Evolutionary conservation across 2,888 invertebrate species (phyloP).

Genomic region (Stramonita haemastoma): DNA sequence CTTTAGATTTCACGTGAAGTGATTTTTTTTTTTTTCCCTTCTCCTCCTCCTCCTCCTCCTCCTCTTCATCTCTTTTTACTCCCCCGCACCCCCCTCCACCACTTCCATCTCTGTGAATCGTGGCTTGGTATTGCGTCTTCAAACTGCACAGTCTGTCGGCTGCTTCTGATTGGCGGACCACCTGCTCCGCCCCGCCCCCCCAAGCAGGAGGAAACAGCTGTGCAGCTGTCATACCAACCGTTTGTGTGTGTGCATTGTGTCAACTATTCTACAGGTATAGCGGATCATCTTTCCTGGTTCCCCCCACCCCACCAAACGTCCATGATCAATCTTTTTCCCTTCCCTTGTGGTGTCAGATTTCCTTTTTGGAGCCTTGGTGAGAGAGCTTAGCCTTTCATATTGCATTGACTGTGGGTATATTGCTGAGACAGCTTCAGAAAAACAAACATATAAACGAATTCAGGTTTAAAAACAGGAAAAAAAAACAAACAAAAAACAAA

Average conservation of each 20-base stretch:
- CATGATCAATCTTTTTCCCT: constrained; percentile 12
- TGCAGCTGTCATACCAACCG: not conserved
- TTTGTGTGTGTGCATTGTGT: constrained; percentile 35
- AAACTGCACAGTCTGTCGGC: not conserved
- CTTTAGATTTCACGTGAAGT: constrained; percentile 27
- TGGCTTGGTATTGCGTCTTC: constrained; percentile 32
- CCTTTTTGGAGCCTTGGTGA: constrained; percentile 33
- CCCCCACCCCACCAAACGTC: not conserved
- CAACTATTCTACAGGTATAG: constrained; percentile 22
- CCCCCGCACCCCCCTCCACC: not conserved
- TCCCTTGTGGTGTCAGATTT: constrained; percentile 36
- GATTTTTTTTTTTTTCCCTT: not conserved
- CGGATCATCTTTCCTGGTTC: not conserved
- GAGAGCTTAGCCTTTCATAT: constrained; percentile 35
- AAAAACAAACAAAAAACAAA: not conserved
- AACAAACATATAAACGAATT: not conserved
- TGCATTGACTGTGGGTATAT: constrained; percentile 27
- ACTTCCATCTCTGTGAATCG: constrained; percentile 8
- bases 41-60: not conserved
- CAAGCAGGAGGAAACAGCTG: not conserved
- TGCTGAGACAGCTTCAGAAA: constrained; percentile 24
- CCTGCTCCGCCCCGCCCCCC: too few species aligned
- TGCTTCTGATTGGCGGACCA: constrained; percentile 8
- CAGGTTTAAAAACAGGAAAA: not conserved
- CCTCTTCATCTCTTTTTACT: not conserved